Evolutionary conservation across 2,888 invertebrate genomes (phyloP).

Genomic region (Pseudococcus jackbeardsleyi): DNA sequence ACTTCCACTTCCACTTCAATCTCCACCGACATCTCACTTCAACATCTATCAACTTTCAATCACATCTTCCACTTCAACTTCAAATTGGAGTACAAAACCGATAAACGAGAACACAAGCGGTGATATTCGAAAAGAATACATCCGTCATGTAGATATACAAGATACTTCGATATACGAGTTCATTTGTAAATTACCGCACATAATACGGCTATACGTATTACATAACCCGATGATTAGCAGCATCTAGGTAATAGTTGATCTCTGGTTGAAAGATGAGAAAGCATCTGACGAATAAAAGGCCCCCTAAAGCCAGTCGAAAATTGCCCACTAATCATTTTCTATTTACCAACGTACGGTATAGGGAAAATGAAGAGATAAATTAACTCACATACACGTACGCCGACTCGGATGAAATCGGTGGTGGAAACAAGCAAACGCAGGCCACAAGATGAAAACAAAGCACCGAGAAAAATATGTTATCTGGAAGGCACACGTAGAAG

Average conservation of each 20-base stretch:
- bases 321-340: conserved; percentile 49
- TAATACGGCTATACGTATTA: neutral
- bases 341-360: neutral
- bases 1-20: too few species aligned
- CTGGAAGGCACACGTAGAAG: conserved; percentile 46
- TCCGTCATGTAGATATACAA: neutral
- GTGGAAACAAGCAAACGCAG: neutral
- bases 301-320: conserved; percentile 43
- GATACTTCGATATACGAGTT: neutral
- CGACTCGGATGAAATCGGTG: neutral
- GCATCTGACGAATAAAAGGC: conserved; percentile 38
- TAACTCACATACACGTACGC: neutral
- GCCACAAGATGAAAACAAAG: conserved; percentile 15
- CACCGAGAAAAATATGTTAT: conserved; percentile 39
- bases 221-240: conserved; percentile 37
- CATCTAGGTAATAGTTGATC: neutral
- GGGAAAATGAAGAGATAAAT: conserved; percentile 39
- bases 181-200: neutral
- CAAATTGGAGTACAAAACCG: neutral
- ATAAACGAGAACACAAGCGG: neutral
- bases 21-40: neutral
- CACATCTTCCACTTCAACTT: neutral
- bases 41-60: neutral
- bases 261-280: conserved; percentile 10
- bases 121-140: neutral